Conservation (phyloP, 2,113 vertebrate genomes). For the Perognathus longimembris region DNA sequence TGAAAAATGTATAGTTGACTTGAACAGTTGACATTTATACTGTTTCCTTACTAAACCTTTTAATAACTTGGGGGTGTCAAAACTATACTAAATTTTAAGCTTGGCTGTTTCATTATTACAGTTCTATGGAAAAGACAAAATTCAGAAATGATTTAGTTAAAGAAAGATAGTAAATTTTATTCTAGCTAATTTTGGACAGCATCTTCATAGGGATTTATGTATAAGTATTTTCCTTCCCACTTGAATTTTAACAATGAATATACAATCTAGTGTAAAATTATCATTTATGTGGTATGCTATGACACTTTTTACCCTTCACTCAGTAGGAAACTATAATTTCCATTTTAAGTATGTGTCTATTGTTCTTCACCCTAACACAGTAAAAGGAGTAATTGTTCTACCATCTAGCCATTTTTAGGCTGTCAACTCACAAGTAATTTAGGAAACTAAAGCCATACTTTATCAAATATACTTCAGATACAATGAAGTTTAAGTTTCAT, state of each 20-base stretch:
- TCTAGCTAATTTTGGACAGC: not conserved
- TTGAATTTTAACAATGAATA: slow-evolving; percentile 21
- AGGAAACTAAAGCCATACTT: slow-evolving; percentile 7
- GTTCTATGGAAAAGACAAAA: not conserved
- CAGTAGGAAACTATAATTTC: not conserved
- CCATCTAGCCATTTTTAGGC: not conserved
- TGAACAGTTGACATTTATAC: not conserved
- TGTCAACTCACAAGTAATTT: slow-evolving; percentile 18
- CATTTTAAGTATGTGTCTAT: not conserved
- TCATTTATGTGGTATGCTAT: not conserved
- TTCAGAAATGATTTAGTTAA: not conserved
- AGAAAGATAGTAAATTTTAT: not conserved
- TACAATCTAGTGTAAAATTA: slow-evolving; percentile 7
- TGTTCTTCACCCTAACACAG: not conserved
- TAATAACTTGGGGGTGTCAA: not conserved
- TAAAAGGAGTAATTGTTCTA: not conserved
- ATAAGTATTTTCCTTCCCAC: not conserved
- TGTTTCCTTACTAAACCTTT: not conserved
- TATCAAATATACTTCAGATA: not conserved
- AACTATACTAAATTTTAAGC: not conserved
- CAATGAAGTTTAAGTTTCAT: not conserved
- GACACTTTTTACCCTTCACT: not conserved
- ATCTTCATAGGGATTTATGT: not conserved
- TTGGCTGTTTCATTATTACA: not conserved
- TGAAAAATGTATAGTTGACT: not conserved